These are phyloP conservation scores for Callosobruchus maculatus DNA, from an alignment of 2,888 invertebrate genomes.

Conservation along the genomic window DNA sequence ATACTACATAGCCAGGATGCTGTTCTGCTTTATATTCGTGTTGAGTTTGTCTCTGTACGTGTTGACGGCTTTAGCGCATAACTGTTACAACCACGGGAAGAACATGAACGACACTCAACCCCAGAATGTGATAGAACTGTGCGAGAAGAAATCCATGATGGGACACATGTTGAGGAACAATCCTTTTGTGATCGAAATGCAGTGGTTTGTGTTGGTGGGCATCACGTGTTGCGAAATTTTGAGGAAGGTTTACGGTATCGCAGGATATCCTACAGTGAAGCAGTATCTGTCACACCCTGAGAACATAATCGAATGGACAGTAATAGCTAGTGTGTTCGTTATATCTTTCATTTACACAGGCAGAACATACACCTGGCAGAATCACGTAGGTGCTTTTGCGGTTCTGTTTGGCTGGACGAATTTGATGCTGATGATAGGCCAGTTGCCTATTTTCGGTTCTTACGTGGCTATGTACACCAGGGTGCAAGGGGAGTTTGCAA, in stretches of 20 bases:
- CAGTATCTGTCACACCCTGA: slow-evolving; percentile 81
- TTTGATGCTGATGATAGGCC: slow-evolving; percentile 87
- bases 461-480: slow-evolving; percentile 90
- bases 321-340: slow-evolving; percentile 77
- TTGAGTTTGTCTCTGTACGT: slow-evolving; percentile 78
- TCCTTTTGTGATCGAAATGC: slow-evolving; percentile 75
- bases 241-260: slow-evolving; percentile 76
- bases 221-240: slow-evolving; percentile 77
- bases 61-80: slow-evolving; percentile 76
- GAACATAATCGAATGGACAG: slow-evolving; percentile 85
- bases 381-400: slow-evolving; percentile 82
- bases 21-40: slow-evolving; percentile 77
- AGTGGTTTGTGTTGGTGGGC: slow-evolving; percentile 77
- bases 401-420: slow-evolving; percentile 85
- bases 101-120: slow-evolving; percentile 64
- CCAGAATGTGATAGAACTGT: slow-evolving; percentile 69
- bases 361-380: slow-evolving; percentile 76
- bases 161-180: slow-evolving; percentile 72
- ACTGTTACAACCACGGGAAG: slow-evolving; percentile 78
- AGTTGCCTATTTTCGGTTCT: slow-evolving; percentile 81
- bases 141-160: slow-evolving; percentile 74
- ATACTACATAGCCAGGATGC: slow-evolving; percentile 76
- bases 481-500: slow-evolving; percentile 83
- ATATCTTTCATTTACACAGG: slow-evolving; percentile 80
- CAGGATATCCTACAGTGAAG: slow-evolving; percentile 75